Conservation (phyloP, 1,140 invertebrate genomes). For the Coelopa frigida region DNA sequence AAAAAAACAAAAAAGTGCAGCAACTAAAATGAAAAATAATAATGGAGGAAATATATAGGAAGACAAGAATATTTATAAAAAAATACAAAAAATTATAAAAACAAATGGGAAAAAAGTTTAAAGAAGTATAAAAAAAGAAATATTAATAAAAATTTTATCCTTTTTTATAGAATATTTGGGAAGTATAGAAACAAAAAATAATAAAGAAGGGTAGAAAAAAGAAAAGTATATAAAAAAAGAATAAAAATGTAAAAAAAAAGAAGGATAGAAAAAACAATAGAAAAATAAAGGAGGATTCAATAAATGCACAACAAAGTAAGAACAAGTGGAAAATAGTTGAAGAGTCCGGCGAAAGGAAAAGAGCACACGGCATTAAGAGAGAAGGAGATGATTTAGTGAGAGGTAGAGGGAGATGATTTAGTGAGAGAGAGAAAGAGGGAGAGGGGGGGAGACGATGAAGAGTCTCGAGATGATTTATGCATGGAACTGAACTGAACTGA, state of each 20-base stretch:
- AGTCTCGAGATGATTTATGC: too few relatives aligned
- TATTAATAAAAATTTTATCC: neutral
- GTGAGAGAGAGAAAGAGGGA: neutral
- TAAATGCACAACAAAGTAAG: neutral
- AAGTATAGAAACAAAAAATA: neutral
- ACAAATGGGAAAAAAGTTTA: neutral
- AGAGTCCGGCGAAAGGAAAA: neutral
- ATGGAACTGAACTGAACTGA: too few relatives aligned
- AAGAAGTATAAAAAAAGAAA: neutral
- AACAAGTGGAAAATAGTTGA: neutral
- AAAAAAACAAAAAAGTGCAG: too few relatives aligned
- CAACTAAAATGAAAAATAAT: too few relatives aligned
- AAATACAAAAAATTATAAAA: neutral
- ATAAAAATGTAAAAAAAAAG: neutral
- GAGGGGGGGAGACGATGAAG: neutral
- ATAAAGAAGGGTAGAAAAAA: neutral
- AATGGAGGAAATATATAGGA: neutral
- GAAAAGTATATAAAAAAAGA: neutral
- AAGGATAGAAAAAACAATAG: neutral
- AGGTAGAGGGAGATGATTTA: too few relatives aligned
- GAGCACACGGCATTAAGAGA: neutral
- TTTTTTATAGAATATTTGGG: too few relatives aligned
- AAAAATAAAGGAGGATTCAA: neutral
- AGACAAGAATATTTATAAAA: neutral
- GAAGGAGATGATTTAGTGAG: neutral